phyloP scores from a whole-genome alignment of 2,113 vertebrate species.

The Sylvietta virens region DNA sequence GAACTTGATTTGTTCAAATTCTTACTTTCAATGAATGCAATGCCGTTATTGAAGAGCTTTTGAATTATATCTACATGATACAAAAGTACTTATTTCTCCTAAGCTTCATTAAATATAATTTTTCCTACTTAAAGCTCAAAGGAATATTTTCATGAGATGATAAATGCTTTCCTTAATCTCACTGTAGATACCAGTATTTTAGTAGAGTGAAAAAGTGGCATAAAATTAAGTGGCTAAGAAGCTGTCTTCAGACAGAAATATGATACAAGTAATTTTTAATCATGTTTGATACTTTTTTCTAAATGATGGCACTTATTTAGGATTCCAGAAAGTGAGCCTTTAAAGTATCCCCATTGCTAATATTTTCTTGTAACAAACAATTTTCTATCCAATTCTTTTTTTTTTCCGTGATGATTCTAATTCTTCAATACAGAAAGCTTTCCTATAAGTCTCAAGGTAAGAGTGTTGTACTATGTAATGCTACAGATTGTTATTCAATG shows the following conservation, averaged over 20 bases:
- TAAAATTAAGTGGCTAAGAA: background rate
- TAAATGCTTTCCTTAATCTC: background rate
- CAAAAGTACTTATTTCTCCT: background rate
- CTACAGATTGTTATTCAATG: constrained; percentile 15
- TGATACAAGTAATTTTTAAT: background rate
- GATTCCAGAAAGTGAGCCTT: background rate
- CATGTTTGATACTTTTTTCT: background rate
- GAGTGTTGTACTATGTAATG: background rate
- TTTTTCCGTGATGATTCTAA: background rate
- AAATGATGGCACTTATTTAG: background rate
- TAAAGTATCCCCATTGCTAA: background rate
- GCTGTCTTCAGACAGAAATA: background rate
- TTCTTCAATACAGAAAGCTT: background rate
- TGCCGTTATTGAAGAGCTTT: background rate
- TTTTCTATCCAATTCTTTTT: background rate
- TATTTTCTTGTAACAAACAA: background rate
- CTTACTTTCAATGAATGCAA: background rate
- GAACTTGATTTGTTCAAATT: background rate
- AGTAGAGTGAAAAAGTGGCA: background rate
- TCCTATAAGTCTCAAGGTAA: background rate
- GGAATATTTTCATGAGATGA: background rate
- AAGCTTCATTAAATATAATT: background rate
- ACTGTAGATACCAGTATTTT: background rate
- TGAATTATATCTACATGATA: background rate
- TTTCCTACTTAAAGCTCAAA: background rate